Percentiles rank a stretch among this genome's conserved stretches.
Evolutionary conservation across 2,113 vertebrate genomes (phyloP).

Genomic region (Marmota monax): DNA sequence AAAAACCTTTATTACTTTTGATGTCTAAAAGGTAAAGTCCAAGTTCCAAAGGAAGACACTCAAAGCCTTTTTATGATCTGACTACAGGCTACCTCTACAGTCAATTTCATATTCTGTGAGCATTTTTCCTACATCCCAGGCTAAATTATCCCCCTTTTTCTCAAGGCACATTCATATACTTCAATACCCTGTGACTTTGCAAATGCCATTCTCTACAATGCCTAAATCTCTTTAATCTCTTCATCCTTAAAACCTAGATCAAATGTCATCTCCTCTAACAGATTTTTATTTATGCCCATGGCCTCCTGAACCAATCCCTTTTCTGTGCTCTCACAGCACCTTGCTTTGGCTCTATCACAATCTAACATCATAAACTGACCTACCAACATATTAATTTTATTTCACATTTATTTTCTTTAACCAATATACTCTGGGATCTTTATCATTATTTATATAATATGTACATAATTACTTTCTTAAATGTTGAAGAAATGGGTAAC

Average conservation of each 20-base stretch:
- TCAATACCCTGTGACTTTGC: not conserved
- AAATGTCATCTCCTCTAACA: not conserved
- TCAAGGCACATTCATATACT: not conserved
- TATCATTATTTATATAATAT: not conserved
- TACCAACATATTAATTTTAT: not conserved
- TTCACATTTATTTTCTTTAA: conserved; percentile 9
- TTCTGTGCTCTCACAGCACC: not conserved
- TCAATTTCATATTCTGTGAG: not conserved
- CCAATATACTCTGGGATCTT: not conserved
- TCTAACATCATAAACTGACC: not conserved
- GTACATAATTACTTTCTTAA: not conserved
- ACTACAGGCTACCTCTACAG: not conserved
- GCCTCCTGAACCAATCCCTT: not conserved
- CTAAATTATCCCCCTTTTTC: not conserved
- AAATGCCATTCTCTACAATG: not conserved
- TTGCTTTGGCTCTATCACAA: not conserved
- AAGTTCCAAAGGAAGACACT: not conserved
- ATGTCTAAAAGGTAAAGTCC: not conserved
- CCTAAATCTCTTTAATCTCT: not conserved
- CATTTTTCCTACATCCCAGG: not conserved
- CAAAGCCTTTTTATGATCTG: not conserved
- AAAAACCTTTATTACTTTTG: not conserved
- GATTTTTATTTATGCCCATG: not conserved
- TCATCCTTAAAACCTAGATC: not conserved
- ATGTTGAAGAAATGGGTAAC: not conserved